Conservation (phyloP, 2,113 vertebrate species). For the Neofelis nebulosa region DNA sequence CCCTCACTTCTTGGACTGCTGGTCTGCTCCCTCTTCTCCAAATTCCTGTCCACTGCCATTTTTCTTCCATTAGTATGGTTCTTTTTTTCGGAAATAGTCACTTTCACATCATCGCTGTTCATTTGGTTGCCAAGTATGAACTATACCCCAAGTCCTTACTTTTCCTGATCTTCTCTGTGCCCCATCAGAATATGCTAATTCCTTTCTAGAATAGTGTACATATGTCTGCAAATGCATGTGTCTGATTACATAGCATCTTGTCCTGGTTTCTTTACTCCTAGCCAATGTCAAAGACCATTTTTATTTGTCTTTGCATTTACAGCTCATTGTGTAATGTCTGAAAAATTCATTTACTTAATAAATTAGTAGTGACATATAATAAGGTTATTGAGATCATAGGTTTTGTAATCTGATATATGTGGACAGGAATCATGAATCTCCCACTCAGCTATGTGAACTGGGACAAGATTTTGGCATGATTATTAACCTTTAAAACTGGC, state of each 20-base stretch:
- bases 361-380: not conserved
- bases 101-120: not conserved
- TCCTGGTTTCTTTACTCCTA: not conserved
- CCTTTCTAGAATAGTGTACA: not conserved
- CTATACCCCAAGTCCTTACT: not conserved
- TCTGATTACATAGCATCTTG: not conserved
- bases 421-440: not conserved
- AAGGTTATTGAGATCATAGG: not conserved
- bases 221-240: not conserved
- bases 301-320: conserved; percentile 1
- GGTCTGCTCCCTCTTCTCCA: not conserved
- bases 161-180: not conserved
- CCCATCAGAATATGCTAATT: not conserved
- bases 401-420: not conserved
- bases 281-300: not conserved
- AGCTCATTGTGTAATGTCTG: not conserved
- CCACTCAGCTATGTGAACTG: not conserved
- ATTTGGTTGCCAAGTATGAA: not conserved
- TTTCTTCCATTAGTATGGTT: not conserved
- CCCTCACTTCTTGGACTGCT: not conserved
- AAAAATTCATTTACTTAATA: not conserved
- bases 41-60: not conserved
- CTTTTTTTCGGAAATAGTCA: not conserved
- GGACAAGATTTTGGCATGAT: not conserved
- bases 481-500: not conserved